Conservation (phyloP, 2,888 invertebrate species). For the Cepaea hortensis region DNA sequence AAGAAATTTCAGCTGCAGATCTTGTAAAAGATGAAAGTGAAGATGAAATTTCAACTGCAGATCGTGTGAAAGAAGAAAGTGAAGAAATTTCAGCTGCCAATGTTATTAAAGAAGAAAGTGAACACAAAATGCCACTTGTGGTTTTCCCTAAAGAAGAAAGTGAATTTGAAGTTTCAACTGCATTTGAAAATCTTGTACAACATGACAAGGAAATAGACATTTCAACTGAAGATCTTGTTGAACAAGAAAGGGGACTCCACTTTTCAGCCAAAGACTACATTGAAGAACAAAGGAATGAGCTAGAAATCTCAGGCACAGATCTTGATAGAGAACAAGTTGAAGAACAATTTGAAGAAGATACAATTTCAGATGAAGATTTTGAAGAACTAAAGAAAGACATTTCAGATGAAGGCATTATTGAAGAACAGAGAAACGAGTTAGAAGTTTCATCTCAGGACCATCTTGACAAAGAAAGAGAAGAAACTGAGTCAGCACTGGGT, state of each 20-base stretch:
- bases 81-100: neutral
- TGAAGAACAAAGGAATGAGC: neutral
- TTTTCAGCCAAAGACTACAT: neutral
- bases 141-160: neutral
- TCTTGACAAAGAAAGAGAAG: no score
- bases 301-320: conserved; percentile 42
- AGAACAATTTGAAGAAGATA: no score
- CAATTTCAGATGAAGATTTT: no score
- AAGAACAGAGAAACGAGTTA: no score
- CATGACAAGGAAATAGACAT: conserved; percentile 33
- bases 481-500: no score
- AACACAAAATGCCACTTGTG: neutral
- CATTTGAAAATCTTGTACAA: neutral
- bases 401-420: neutral
- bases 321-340: neutral
- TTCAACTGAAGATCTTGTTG: conserved; percentile 43
- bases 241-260: neutral
- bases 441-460: no score
- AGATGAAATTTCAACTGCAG: neutral
- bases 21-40: conserved; percentile 35
- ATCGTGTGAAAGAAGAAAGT: neutral
- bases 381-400: neutral
- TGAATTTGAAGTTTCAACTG: neutral
- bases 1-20: conserved; percentile 42
- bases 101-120: neutral